Evolutionary conservation across 2,797 vertebrate species (phyloP), one percentile per base, ranked within the genome.

Genomic region (Aselliscus stoliczkanus): DNA sequence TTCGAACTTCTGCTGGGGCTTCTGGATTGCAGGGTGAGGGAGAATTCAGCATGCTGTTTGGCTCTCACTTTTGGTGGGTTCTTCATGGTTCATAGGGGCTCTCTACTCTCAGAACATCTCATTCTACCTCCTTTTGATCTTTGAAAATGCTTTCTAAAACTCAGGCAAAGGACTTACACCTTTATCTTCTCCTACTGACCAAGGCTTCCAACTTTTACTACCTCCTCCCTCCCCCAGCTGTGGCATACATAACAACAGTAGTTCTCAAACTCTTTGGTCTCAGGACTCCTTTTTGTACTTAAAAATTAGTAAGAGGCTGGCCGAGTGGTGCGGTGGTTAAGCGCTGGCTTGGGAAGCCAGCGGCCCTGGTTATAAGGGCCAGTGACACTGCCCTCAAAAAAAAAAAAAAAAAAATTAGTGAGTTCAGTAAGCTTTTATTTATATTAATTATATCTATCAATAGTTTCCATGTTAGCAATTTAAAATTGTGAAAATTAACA

Each of bases 121-220:
- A 89, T 87, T 92, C 25, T 11, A 76, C n/a, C 27, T 60, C 34
- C 6, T 50, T 79, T 4, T 34, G 58, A 15, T 14, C 52, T 93
- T 82, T 76, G 54, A 95, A 87, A 85, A 84, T 20, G 47, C 11
- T 87, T 47, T 25, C 17, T 11, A 42, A 73, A 92, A 79, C 18
- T 79, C n/a, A 82, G 56, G 67, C 21, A 50, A 44, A 88, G 70
- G 77, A 47, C n/a, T 31, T 54, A 42, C 2, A 37, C 20, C n/a
- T 76, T 93, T 25, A 44, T 52, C n/a, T 54, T 79, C 67, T 72
- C 47, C 47, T n/a, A 14, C 3, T 17, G 75, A 65, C 20, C 47
- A 67, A 47, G 34, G 39, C 39, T 89, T 56, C 50, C 14, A 27
- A 72, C 12, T 67, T 50, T 65, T 14, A 12, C 23, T n/a, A n/a